Evolutionary conservation across 2,797 vertebrate species (phyloP), one percentile per base, ranked within the genome.

Genomic region (Gobionotothen gibberifrons): DNA sequence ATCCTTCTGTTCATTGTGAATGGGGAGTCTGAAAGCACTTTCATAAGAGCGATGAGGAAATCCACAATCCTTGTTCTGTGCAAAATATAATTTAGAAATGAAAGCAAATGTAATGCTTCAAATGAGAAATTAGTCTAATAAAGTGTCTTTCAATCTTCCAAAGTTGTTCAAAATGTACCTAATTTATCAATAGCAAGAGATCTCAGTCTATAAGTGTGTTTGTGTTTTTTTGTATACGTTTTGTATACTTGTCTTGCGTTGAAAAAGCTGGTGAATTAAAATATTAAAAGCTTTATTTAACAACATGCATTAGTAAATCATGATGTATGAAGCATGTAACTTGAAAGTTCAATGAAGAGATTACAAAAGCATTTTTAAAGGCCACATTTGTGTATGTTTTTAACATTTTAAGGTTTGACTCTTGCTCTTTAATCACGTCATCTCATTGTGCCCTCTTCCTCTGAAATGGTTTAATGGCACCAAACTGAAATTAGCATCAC

Each of bases 41-140:
- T 66, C 26, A 4, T 26, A 21, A 32, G 49, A 70, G 10, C 54
- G 19, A 78, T 60, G 16, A 15, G 14, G 19, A 72, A 61, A 65
- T 10, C 48, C 40, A 56, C 36, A 68, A 15, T 57, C 32, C 0
- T 4, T 22, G 15, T 61, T 74, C 15, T 69, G 4, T 11, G 13
- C 21, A 52, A 46, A 48, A 48, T 13, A 39, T 22, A 11, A 22
- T 51, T 29, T 1, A 29, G 6, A n/a, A 15, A 46, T 60, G 48
- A 42, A 36, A 56, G n/a, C 13, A 43, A 13, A 69, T 64, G 5
- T 59, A 44, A 60, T 44, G 26, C 9, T 19, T 58, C 21, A 36
- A 15, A 1, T 58, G 5, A 13, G 58, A 72, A n/a, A 26, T 61
- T 40, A 55, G 11, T 59, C 59, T 17, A 17, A 75, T 54, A 0